These are phyloP conservation scores for Graphium colonna DNA, from an alignment of 2,888 invertebrate genomes.

Conservation along the genomic window DNA sequence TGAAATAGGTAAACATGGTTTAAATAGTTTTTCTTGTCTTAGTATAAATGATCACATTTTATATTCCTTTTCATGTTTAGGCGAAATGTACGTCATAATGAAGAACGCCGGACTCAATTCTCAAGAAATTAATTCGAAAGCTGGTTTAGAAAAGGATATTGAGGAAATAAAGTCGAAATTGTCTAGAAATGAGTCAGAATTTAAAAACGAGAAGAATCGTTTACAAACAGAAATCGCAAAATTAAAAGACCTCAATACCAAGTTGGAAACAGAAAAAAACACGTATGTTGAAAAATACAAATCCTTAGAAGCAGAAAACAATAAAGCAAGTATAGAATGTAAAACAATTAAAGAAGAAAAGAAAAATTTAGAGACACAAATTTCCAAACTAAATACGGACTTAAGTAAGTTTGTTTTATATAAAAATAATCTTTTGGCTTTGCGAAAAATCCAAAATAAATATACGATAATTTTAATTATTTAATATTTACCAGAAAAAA, in stretches of 20 bases:
- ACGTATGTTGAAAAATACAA: slow-evolving; percentile 53
- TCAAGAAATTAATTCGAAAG: slow-evolving; percentile 69
- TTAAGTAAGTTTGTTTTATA: slow-evolving; percentile 68
- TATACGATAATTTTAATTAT: not conserved
- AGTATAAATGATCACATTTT: not conserved
- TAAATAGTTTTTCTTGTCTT: too few species aligned
- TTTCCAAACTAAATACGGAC: slow-evolving; percentile 79
- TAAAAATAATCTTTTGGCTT: too few species aligned
- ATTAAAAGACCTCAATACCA: slow-evolving; percentile 72
- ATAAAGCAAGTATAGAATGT: slow-evolving; percentile 55
- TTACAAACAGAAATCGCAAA: slow-evolving; percentile 72
- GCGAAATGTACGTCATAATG: slow-evolving; percentile 81
- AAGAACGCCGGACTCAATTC: slow-evolving; percentile 80
- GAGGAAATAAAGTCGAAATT: slow-evolving; percentile 77
- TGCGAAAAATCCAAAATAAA: not conserved
- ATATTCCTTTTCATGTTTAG: slow-evolving; percentile 44
- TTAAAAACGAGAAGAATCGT: slow-evolving; percentile 73
- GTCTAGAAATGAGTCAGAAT: slow-evolving; percentile 69
- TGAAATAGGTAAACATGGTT: slow-evolving; percentile 83
- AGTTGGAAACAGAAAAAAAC: slow-evolving; percentile 68
- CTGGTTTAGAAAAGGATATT: slow-evolving; percentile 71
- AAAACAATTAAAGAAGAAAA: slow-evolving; percentile 83
- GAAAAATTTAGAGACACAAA: slow-evolving; percentile 80
- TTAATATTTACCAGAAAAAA: slow-evolving; percentile 61
- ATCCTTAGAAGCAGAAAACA: slow-evolving; percentile 61